A percentile compares a stretch with the other conserved stretches of the same genome.
These are phyloP conservation scores for Cettia cetti DNA, from an alignment of 2,113 vertebrate genomes.

Conservation along the genomic window DNA sequence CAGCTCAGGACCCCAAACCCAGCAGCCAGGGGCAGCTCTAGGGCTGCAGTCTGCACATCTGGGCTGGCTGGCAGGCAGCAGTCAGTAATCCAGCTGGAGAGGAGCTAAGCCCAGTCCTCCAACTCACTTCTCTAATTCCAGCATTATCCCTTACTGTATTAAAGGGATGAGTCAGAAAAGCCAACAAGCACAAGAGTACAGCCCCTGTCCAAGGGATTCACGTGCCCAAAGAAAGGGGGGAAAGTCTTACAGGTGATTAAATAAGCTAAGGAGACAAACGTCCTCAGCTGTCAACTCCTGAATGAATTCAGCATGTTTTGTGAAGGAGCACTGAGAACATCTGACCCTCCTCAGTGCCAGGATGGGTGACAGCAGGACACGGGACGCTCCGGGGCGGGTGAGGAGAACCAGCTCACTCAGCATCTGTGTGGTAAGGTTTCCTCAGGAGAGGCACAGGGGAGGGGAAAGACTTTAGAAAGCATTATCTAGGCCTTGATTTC, in stretches of 20 bases:
- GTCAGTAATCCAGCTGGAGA: neutral
- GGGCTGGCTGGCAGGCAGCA: neutral
- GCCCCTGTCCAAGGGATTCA: neutral
- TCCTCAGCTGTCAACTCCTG: neutral
- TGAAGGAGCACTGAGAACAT: neutral
- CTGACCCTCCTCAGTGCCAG: neutral
- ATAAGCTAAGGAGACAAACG: neutral
- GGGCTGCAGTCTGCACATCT: accelerated
- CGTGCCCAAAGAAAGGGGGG: neutral
- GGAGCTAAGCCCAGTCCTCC: neutral
- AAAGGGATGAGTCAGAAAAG: neutral
- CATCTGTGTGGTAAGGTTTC: neutral
- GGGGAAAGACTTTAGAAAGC: neutral
- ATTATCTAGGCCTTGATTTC: neutral
- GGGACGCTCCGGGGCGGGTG: accelerated
- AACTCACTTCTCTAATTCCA: neutral
- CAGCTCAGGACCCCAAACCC: neutral
- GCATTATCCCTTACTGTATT: neutral
- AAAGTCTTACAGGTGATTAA: neutral
- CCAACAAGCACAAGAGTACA: neutral
- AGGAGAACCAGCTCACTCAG: neutral
- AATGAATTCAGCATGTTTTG: neutral
- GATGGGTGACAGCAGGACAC: neutral
- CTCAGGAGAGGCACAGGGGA: neutral
- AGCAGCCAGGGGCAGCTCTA: neutral